Conservation (phyloP, 2,797 vertebrate species). For the Eremophila alpestris region DNA sequence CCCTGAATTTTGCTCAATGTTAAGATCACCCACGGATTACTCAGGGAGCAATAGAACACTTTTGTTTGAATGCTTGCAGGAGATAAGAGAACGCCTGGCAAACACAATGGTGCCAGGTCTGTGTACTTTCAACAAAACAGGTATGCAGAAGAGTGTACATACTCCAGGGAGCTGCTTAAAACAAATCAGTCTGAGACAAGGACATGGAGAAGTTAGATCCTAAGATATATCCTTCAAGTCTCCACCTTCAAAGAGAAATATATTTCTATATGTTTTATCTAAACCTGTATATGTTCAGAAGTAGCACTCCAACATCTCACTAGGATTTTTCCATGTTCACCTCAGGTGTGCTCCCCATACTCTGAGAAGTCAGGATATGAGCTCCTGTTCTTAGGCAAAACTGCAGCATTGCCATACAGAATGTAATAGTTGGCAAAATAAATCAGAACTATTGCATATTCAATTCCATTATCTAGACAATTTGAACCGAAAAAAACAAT, state of each 20-base stretch:
- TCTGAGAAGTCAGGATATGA: not conserved
- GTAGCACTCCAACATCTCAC: not conserved
- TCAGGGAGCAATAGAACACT: constrained; percentile 44
- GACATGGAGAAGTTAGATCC: not conserved
- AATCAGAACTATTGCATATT: not conserved
- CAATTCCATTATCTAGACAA: not conserved
- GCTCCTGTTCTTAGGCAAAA: not conserved
- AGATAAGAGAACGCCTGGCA: constrained; percentile 65
- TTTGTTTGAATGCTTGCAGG: constrained; percentile 58
- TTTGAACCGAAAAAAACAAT: not conserved
- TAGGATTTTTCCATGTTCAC: not conserved
- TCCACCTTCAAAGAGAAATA: not conserved
- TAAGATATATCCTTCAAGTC: not conserved
- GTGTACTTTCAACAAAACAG: constrained; percentile 56
- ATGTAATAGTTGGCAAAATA: not conserved
- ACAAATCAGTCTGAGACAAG: constrained; percentile 41
- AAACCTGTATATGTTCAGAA: not conserved
- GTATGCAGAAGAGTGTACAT: constrained; percentile 36
- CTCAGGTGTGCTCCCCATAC: not conserved
- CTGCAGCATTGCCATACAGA: not conserved
- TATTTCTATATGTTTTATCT: not conserved
- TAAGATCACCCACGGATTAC: constrained; percentile 50
- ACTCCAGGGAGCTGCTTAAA: constrained; percentile 38
- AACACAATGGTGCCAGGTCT: constrained; percentile 66
- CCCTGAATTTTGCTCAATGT: constrained; percentile 34